Percentiles rank a stretch among this genome's conserved stretches.
Evolutionary conservation across 2,888 invertebrate genomes (phyloP).

Genomic region (Philhelius pedissequus): DNA sequence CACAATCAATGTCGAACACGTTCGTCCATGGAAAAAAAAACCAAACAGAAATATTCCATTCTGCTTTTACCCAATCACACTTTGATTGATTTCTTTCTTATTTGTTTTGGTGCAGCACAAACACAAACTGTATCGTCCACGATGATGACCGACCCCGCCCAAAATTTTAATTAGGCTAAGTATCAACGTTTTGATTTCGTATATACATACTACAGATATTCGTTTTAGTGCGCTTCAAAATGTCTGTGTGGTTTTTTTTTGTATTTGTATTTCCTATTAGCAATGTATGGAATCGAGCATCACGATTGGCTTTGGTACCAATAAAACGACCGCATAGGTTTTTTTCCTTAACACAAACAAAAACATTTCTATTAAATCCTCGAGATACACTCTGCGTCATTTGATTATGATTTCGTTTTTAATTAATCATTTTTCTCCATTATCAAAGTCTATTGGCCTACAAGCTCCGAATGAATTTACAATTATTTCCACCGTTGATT

Average conservation of each 20-base stretch:
- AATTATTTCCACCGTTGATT: no score
- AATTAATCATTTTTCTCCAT: no score
- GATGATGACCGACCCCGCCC: conserved; percentile 20
- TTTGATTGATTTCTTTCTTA: not conserved
- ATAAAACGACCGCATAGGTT: not conserved
- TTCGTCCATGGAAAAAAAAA: no score
- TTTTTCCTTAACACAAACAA: conserved; percentile 2
- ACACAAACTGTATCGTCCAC: not conserved
- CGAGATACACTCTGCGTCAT: not conserved
- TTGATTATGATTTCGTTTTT: not conserved
- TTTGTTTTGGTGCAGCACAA: not conserved
- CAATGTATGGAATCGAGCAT: not conserved
- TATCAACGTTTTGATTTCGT: conserved; percentile 39
- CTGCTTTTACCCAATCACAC: no score
- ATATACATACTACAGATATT: no score
- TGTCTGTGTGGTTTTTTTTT: not conserved
- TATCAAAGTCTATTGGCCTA: no score
- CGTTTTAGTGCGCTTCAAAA: not conserved
- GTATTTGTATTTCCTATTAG: conserved; percentile 1
- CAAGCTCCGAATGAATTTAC: no score
- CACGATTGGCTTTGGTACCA: not conserved
- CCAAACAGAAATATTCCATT: no score
- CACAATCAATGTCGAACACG: no score
- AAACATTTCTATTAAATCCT: not conserved
- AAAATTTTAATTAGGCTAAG: conserved; percentile 60